Conservation (phyloP, 2,797 vertebrate genomes). For the Sebastes alutus region DNA sequence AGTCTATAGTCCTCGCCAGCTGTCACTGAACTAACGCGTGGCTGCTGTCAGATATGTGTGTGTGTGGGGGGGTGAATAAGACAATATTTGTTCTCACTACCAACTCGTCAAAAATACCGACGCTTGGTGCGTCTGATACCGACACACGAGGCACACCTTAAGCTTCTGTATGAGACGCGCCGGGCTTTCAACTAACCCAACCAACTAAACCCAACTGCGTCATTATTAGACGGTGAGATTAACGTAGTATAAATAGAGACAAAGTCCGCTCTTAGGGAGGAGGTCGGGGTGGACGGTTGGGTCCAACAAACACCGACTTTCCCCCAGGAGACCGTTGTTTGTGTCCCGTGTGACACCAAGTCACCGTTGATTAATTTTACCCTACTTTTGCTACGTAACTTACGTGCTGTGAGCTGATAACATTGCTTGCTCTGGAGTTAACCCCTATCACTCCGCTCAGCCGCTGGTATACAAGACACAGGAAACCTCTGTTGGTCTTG, state of each 20-base stretch:
- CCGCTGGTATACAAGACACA: too few relatives aligned
- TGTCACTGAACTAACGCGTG: constrained; percentile 32
- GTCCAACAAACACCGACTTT: not conserved
- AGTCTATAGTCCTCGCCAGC: constrained; percentile 51
- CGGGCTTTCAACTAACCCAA: not conserved
- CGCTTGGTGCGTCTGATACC: not conserved
- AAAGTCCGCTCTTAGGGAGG: not conserved
- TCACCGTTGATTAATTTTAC: too few relatives aligned
- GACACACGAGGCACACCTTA: not conserved
- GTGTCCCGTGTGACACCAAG: not conserved
- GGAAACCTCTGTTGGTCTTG: too few relatives aligned
- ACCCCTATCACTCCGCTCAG: too few relatives aligned
- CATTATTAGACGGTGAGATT: not conserved
- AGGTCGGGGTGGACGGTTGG: not conserved
- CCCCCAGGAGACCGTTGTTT: not conserved
- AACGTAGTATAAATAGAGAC: not conserved
- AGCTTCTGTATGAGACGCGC: not conserved
- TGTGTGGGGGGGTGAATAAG: not conserved
- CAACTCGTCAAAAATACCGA: not conserved
- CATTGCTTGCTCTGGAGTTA: too few relatives aligned
- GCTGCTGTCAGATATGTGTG: constrained; percentile 45
- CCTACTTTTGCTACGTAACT: not conserved
- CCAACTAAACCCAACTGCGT: not conserved
- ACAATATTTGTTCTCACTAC: not conserved
- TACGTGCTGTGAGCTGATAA: too few relatives aligned